Percentiles rank a stretch among this genome's conserved stretches.
Evolutionary conservation across 2,888 invertebrate genomes (phyloP).

Genomic region (Euspilapteryx auroguttella): DNA sequence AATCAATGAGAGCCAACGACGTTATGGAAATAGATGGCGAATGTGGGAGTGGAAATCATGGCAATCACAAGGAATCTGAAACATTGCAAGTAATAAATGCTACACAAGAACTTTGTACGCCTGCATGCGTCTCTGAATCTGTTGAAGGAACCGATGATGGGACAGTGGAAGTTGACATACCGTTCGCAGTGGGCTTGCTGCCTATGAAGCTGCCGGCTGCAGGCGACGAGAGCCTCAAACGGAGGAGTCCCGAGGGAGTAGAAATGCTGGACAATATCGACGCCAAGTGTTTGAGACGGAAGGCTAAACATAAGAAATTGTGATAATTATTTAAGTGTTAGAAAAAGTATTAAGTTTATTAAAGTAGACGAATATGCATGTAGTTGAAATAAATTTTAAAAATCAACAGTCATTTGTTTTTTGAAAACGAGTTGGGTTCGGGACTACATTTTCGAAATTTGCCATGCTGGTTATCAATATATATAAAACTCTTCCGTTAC

Average conservation of each 20-base stretch:
- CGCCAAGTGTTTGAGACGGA: constrained; percentile 44
- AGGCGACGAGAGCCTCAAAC: constrained; percentile 24
- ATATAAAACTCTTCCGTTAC: too few relatives aligned
- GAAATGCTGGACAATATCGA: constrained; percentile 27
- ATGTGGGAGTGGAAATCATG: too few relatives aligned
- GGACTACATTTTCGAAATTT: too few relatives aligned
- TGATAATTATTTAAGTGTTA: constrained; percentile 13
- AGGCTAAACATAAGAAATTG: constrained; percentile 40
- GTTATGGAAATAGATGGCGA: constrained; percentile 4
- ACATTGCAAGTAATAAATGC: not conserved
- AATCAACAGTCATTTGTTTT: constrained; percentile 3
- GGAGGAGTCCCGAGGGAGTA: constrained; percentile 20
- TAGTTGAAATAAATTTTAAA: too few relatives aligned
- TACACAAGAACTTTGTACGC: constrained; percentile 11
- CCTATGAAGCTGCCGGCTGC: constrained; percentile 31
- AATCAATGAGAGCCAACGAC: constrained; percentile 9
- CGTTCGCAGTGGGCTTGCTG: constrained; percentile 44
- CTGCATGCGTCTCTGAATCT: constrained; percentile 16
- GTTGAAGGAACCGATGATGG: constrained; percentile 11
- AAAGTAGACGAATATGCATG: too few relatives aligned
- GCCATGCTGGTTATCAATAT: too few relatives aligned
- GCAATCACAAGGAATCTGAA: too few relatives aligned
- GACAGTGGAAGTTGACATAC: constrained; percentile 29
- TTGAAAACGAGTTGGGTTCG: too few relatives aligned
- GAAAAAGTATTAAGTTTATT: too few relatives aligned